These are phyloP conservation scores for Aspiorhynchus laticeps DNA, from an alignment of 2,113 vertebrate genomes.

Conservation along the genomic window DNA sequence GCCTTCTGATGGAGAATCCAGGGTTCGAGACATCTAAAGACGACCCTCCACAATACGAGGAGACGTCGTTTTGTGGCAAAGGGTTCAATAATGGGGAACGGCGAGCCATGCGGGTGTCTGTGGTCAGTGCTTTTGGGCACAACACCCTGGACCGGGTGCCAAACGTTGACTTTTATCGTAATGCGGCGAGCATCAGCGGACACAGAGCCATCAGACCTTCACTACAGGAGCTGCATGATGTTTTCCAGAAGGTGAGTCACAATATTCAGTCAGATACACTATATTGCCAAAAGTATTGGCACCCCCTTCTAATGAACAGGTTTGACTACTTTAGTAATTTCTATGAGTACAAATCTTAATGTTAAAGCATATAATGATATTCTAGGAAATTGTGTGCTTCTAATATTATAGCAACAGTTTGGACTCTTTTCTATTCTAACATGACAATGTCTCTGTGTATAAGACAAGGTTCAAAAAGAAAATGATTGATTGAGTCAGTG, in stretches of 20 bases:
- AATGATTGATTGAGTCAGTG: too few species aligned
- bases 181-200: slow-evolving; percentile 91
- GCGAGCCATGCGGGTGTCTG: slow-evolving; percentile 79
- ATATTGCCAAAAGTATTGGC: too few species aligned
- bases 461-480: too few species aligned
- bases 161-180: slow-evolving; percentile 94
- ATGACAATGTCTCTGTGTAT: too few species aligned
- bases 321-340: too few species aligned
- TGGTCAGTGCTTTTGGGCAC: slow-evolving; percentile 89
- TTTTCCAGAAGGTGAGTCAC: slow-evolving; percentile 85
- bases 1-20: slow-evolving; percentile 70
- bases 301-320: too few species aligned
- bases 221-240: slow-evolving; percentile 92
- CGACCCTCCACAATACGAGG: slow-evolving; percentile 85
- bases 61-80: slow-evolving; percentile 81
- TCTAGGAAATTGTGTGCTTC: too few species aligned
- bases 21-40: slow-evolving; percentile 70
- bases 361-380: too few species aligned
- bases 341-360: too few species aligned
- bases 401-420: too few species aligned
- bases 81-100: slow-evolving; percentile 74
- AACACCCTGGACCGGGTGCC: slow-evolving; percentile 92
- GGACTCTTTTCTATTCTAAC: too few species aligned
- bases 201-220: slow-evolving; percentile 85
- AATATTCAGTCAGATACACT: too few species aligned